Evolutionary conservation across 2,888 invertebrate species (phyloP), one percentile per base, ranked within the genome.

Genomic region (Erebia epiphron): DNA sequence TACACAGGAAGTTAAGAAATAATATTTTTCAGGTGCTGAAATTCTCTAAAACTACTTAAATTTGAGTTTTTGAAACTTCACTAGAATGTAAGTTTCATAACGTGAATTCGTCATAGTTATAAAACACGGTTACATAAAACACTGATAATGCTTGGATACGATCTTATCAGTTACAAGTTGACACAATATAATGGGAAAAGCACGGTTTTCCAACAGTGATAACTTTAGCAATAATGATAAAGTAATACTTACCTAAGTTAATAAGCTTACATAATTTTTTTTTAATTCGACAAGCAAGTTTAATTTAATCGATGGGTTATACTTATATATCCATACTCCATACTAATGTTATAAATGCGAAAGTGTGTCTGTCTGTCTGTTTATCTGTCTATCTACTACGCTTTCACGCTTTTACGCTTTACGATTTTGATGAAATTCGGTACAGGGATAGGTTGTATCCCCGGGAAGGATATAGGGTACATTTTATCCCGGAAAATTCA

Each of bases 131-230:
- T 26, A 26, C 4, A 18, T 11, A 46, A 43, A 18, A 1, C 35
- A 16, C 16, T 43, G 43, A 61, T 60, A 60, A 60, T 16, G 43
- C 11, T 60, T 43, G 10, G 16, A 60, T 60, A 60, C 9, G 11
- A 60, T 60, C 61, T 61, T 61, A 61, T 61, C 61, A 61, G 61
- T 43, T 10, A 54, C 54, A 16, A 54, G 54, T 54, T 54, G 54
- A 41, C 60, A 43, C 61, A n/a, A n/a, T n/a, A 43, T 61, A 18
- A 43, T 61, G 61, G 9, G 16, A 41, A 61, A 61, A 61, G 61
- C 43, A 61, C 18, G 18, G 18, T 43, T 61, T 61, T 43, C 57
- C 57, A n/a, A 8, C 35, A 35, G 9, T 14, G 14, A 58, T 58
- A 58, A 14, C 14, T 58, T 10, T 10, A 18, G 52, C 52, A 52